These are phyloP conservation scores for Eurystomus gularis DNA, from an alignment of 2,113 vertebrate species.

Conservation along the genomic window DNA sequence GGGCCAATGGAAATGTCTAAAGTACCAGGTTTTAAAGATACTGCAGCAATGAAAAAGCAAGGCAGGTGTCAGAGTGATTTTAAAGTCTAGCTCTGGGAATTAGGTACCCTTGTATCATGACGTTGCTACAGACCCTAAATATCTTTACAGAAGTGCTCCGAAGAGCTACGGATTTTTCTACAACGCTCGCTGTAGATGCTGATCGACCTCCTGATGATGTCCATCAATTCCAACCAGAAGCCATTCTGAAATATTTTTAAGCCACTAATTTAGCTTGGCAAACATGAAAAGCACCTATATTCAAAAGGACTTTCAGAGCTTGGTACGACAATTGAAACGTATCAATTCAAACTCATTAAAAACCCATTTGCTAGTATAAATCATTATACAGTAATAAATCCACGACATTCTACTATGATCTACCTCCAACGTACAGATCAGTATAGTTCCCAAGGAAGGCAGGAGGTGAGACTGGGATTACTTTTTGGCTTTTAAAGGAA, in stretches of 20 bases:
- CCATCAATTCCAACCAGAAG: background rate
- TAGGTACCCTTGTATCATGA: background rate
- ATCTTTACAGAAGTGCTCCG: background rate
- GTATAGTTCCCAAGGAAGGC: background rate
- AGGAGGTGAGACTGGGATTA: background rate
- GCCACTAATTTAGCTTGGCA: background rate
- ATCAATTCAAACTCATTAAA: background rate
- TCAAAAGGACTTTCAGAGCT: background rate
- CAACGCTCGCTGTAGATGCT: background rate
- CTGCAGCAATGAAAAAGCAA: background rate
- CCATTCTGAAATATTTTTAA: background rate
- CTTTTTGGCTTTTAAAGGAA: background rate
- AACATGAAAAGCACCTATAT: accelerated
- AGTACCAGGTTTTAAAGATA: background rate
- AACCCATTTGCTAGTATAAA: background rate
- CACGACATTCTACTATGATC: background rate
- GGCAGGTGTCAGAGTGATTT: background rate
- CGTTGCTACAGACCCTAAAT: background rate
- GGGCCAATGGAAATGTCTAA: accelerated
- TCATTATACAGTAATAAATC: background rate
- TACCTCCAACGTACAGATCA: accelerated
- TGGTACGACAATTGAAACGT: background rate
- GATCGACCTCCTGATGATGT: accelerated
- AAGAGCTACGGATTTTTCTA: background rate
- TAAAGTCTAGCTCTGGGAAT: background rate